phyloP scores from a whole-genome alignment of 2,113 vertebrate species.

The Tenrec ecaudatus region DNA sequence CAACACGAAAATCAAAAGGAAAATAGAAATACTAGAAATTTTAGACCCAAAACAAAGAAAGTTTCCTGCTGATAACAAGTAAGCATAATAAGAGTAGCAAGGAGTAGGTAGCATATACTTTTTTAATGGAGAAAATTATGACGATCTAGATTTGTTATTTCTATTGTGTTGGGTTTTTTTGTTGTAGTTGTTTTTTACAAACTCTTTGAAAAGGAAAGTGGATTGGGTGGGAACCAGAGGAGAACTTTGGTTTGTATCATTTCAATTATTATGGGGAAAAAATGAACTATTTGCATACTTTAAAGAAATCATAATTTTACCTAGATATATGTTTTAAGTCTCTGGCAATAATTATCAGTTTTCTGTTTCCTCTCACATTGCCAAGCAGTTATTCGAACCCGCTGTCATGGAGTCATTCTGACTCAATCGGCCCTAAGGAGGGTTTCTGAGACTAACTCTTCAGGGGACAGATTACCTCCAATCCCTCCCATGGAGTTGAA shows the following conservation, averaged over 20 bases:
- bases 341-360: constrained; percentile 12
- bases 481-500: no score
- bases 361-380: background rate
- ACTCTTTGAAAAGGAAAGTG: constrained; percentile 20
- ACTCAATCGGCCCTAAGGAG: no score
- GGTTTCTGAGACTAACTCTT: no score
- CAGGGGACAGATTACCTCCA: no score
- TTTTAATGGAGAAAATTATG: constrained; percentile 44
- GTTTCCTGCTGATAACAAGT: constrained; percentile 42
- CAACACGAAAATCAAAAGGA: constrained; percentile 70
- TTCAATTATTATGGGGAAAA: constrained; percentile 17
- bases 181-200: background rate
- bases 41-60: constrained; percentile 38
- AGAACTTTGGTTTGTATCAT: background rate
- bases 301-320: background rate
- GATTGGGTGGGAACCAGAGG: background rate
- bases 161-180: background rate
- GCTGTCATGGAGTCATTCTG: background rate
- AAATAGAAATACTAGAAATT: constrained; percentile 73
- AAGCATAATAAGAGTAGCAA: constrained; percentile 27
- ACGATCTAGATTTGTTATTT: constrained; percentile 10
- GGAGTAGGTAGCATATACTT: background rate
- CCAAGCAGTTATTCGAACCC: background rate
- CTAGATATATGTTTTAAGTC: background rate
- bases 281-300: no score